These are phyloP conservation scores for Aproaerema taeniolella DNA, from an alignment of 2,888 invertebrate species.

Conservation along the genomic window DNA sequence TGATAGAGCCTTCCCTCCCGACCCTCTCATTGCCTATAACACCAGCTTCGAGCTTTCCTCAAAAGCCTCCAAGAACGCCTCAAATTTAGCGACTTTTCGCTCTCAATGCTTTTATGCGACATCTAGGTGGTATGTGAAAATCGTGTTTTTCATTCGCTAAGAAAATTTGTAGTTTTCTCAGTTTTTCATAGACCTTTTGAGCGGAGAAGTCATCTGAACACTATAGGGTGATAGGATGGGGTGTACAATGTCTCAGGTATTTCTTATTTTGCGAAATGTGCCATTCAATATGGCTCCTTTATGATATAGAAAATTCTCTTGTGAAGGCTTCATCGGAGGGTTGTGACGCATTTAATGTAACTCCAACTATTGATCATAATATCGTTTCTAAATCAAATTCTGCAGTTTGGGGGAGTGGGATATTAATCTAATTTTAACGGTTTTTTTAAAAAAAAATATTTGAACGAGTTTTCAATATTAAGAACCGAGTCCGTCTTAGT, in stretches of 20 bases:
- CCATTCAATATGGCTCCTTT: constrained; percentile 7
- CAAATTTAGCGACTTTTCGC: constrained; percentile 74
- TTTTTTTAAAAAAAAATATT: too few relatives aligned
- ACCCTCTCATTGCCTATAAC: constrained; percentile 73
- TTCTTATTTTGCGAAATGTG: constrained; percentile 54
- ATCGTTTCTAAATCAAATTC: too few relatives aligned
- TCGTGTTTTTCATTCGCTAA: constrained; percentile 45
- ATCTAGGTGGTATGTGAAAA: constrained; percentile 52
- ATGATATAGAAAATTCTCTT: background rate
- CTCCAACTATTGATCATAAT: too few relatives aligned
- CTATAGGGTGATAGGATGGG: constrained; percentile 29
- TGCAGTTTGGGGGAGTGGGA: too few relatives aligned
- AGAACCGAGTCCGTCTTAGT: too few relatives aligned
- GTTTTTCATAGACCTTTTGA: constrained; percentile 33
- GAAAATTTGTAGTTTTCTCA: constrained; percentile 47
- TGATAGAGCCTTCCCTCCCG: constrained; percentile 69
- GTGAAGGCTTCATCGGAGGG: too few relatives aligned
- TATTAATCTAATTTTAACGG: too few relatives aligned
- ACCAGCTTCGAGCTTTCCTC: constrained; percentile 67
- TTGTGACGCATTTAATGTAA: too few relatives aligned
- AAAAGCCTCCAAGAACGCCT: constrained; percentile 71
- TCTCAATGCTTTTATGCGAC: constrained; percentile 69
- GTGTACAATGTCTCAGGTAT: too few relatives aligned
- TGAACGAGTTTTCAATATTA: too few relatives aligned
- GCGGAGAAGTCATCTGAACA: background rate